Base-by-base conservation (phyloP, 2,797 vertebrate genomes). In the Melanitta fusca region DNA sequence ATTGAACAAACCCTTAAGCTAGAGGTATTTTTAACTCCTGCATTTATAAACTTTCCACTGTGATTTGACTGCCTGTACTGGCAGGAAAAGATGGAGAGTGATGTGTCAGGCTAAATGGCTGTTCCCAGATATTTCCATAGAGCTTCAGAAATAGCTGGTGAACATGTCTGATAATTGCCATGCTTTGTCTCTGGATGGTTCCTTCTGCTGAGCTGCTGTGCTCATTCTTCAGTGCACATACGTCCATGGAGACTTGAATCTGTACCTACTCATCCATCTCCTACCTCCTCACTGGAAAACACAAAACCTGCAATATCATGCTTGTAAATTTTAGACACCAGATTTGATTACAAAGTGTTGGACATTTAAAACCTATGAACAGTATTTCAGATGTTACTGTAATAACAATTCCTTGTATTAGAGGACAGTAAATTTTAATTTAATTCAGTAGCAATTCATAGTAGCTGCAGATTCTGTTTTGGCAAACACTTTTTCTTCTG, bases 81-180 rank as follows among this genome's bases (percentile, higher is more conserved):
- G 27, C 66, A 82, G 38, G 38, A 94, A 82, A 91, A 94, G 7
- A 28, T 1, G 0, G 61, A 70, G 62, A 85, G 49, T 30, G 70
- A 68, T 68, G 18, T 80, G 49, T 69, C 85, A 85, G 71, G 71
- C 77, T 91, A 64, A 91, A 85, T 60, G 43, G 38, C 38, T 89
- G 19, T 78, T 85, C 81, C 21, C 60, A 47, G 61, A 54, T 91
- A 91, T 81, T 91, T 43, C 93, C 61, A 43, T 17, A 69, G 27
- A 85, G 71, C 32, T 82, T 69, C 66, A 73, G 81, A 91, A 89
- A 89, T 73, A 89, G 85, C 43, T 77, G 36, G 54, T 73, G 66
- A 91, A 73, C 43, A 53, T 64, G 56, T 49, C 66, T 82, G 32
- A 39, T 85, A 82, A 79, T 85, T 82, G 66, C 61, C 17, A 62